These are phyloP conservation scores for Emydura subglobosa DNA, from an alignment of 2,113 vertebrate species.

Conservation along the genomic window DNA sequence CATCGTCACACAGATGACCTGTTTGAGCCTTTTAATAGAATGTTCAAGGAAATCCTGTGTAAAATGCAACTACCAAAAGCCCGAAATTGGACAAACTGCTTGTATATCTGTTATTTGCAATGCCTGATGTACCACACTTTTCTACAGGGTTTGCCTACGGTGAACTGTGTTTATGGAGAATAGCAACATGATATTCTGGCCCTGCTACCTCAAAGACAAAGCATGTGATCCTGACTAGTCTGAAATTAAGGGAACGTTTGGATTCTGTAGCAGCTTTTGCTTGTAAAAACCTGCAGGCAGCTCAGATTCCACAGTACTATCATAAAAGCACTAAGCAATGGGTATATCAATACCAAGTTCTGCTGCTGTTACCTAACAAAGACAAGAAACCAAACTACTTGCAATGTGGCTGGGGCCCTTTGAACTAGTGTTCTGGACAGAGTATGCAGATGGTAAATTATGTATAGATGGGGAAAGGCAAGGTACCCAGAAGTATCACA, in stretches of 20 bases:
- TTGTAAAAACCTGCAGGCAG: not conserved
- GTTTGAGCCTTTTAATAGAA: not conserved
- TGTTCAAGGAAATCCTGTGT: not conserved
- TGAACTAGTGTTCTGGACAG: not conserved
- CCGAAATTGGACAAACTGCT: not conserved
- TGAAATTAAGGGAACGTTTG: not conserved
- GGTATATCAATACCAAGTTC: not conserved
- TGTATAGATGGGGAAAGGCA: not conserved
- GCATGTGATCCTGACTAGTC: rapidly evolving
- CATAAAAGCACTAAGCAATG: not conserved
- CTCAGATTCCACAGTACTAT: not conserved
- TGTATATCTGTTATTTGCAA: not conserved
- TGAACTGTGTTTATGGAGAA: not conserved
- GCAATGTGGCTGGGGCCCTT: not conserved
- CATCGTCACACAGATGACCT: not conserved
- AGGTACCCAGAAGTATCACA: not conserved
- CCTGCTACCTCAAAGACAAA: not conserved
- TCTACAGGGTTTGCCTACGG: not conserved
- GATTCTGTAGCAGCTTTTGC: not conserved
- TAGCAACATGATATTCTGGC: not conserved
- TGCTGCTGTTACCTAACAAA: not conserved
- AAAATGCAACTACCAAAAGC: not conserved
- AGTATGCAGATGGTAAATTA: not conserved
- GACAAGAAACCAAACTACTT: not conserved
- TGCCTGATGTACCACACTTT: not conserved